phyloP scores from a whole-genome alignment of 2,888 invertebrate genomes.

The Chrysodeixis includens region DNA sequence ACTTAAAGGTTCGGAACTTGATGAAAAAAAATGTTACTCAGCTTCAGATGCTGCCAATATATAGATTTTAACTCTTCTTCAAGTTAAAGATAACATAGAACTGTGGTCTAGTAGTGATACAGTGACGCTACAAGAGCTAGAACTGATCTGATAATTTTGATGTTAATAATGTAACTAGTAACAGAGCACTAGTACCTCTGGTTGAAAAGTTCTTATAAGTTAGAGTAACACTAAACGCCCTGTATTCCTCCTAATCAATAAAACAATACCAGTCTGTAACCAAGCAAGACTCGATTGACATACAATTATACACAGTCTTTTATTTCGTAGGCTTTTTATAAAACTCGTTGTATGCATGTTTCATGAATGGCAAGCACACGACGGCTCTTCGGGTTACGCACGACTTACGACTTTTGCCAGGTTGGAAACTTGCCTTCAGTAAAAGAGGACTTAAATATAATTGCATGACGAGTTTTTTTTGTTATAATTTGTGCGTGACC shows the following conservation, averaged over 20 bases:
- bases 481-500: background rate
- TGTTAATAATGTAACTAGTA: too few relatives aligned
- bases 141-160: too few relatives aligned
- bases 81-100: too few relatives aligned
- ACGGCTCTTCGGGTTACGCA: background rate
- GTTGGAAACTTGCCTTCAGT: background rate
- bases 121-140: too few relatives aligned
- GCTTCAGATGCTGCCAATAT: too few relatives aligned
- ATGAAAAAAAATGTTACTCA: too few relatives aligned
- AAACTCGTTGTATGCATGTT: slow-evolving; percentile 3
- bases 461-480: background rate
- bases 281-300: background rate
- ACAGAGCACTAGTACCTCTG: too few relatives aligned
- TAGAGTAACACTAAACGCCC: too few relatives aligned
- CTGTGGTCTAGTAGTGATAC: too few relatives aligned
- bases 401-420: background rate
- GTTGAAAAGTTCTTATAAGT: too few relatives aligned
- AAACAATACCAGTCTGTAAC: background rate
- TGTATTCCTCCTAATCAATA: background rate
- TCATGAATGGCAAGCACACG: background rate
- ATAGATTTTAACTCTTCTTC: too few relatives aligned
- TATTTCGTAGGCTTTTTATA: slow-evolving; percentile 1
- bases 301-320: background rate
- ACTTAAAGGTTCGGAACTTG: too few relatives aligned
- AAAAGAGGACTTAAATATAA: background rate